Percentiles rank a stretch among this genome's conserved stretches.
Evolutionary conservation across 2,888 invertebrate species (phyloP).

Genomic region (Eristalis arbustorum): DNA sequence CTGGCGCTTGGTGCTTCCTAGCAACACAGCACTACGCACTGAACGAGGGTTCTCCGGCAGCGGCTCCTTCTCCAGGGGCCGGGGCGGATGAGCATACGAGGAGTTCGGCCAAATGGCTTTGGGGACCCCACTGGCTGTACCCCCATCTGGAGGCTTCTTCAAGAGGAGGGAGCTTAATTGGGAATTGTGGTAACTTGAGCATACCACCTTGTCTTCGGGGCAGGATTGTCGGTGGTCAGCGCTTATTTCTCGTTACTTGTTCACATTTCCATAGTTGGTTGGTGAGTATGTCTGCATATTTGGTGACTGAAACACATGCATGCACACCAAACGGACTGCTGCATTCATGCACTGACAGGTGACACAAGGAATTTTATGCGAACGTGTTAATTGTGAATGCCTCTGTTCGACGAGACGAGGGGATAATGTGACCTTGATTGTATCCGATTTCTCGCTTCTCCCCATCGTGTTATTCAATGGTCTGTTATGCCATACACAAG

Average conservation of each 20-base stretch:
- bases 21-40: neutral
- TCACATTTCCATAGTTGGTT: neutral
- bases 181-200: slow-evolving; percentile 13
- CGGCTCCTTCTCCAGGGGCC: neutral
- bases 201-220: neutral
- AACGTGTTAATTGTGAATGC: neutral
- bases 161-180: neutral
- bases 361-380: neutral
- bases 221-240: neutral
- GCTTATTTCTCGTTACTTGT: neutral
- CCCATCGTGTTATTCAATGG: too few species aligned
- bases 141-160: neutral
- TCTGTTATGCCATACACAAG: too few species aligned
- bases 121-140: neutral
- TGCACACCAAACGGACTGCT: neutral
- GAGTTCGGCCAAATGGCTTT: neutral
- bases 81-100: neutral
- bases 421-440: too few species aligned
- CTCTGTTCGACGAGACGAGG: neutral
- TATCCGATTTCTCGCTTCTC: too few species aligned
- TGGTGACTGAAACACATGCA: neutral
- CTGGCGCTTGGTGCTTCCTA: neutral
- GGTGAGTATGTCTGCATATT: neutral
- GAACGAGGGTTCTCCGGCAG: neutral
- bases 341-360: neutral